Conservation (phyloP, 2,888 invertebrate species). For the Amphimallon solstitiale region DNA sequence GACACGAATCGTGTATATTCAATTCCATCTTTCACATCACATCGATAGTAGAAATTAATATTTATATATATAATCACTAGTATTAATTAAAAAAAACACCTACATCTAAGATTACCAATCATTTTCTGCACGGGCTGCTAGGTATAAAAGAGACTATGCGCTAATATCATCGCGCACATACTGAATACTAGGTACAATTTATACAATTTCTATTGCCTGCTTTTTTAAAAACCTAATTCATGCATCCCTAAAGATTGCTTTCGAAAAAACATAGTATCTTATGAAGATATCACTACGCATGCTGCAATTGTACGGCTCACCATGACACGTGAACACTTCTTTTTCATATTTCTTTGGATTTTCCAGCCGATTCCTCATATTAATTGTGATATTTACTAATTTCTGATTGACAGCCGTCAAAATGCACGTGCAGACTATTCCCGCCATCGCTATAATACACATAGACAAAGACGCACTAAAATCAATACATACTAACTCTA, state of each 20-base stretch:
- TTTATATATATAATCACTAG: slow-evolving; percentile 40
- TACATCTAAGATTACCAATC: slow-evolving; percentile 51
- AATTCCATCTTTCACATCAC: slow-evolving; percentile 55
- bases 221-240: slow-evolving; percentile 58
- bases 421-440: slow-evolving; percentile 57
- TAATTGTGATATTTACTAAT: slow-evolving; percentile 44
- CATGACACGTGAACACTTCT: neutral
- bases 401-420: slow-evolving; percentile 58
- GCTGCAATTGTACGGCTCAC: neutral
- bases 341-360: slow-evolving; percentile 1
- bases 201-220: slow-evolving; percentile 58
- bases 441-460: slow-evolving; percentile 53
- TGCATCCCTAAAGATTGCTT: slow-evolving; percentile 49
- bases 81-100: slow-evolving; percentile 47
- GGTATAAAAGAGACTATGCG: slow-evolving; percentile 55
- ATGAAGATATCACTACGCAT: neutral
- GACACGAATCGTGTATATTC: slow-evolving; percentile 63
- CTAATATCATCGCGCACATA: slow-evolving; percentile 59
- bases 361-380: neutral
- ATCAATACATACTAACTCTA: slow-evolving; percentile 38
- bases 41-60: slow-evolving; percentile 45
- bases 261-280: slow-evolving; percentile 41
- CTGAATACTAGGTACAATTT: slow-evolving; percentile 57
- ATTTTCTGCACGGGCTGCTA: slow-evolving; percentile 47
- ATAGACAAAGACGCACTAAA: slow-evolving; percentile 41